Evolutionary conservation across 1,140 invertebrate species (phyloP), one percentile per base, ranked within the genome.

Genomic region (Caenorhabditis inopinata): DNA sequence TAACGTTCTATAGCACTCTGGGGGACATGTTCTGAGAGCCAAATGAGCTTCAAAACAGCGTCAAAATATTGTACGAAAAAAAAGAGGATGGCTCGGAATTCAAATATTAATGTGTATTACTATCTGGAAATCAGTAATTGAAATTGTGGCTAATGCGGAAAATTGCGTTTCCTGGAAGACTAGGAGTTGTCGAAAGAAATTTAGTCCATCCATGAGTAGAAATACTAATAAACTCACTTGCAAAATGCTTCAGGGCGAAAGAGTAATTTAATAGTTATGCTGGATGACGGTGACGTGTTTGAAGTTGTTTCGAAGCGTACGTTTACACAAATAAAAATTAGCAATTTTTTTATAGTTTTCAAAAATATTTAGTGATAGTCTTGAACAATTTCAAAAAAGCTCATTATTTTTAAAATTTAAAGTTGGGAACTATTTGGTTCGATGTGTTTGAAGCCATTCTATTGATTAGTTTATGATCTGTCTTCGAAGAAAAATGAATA

Each of bases 181-280:
- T n/a, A 68, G 32, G n/a, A 68, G 29, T 38, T 68, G 58, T 42
- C 58, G 58, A 32, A 38, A 68, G 58, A 68, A 68, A 68, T 68
- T 68, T 68, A 38, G 58, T 68, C 38, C 58, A 68, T 68, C 32
- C 58, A 42, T 32, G 32, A 68, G 58, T 68, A 32, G 58, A 68
- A 68, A 68, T 68, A 68, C 58, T 68, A 68, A 68, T 68, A 68
- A 68, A 68, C 58, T 68, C 58, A 68, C 58, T 68, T 68, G 58
- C 58, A 68, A 68, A 68, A 32, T 68, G 58, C 58, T 68, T 68
- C 58, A 68, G 58, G 58, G 58, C 58, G 58, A 68, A 68, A 68
- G 58, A 38, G 58, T 68, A 68, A 68, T 68, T 68, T 68, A 68
- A 68, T 68, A 68, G 58, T 68, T 68, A 42, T 68, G 58, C 58